Evolutionary conservation across 92 coral and sea anemone genomes (phyloP), one percentile per base, ranked within the genome.

Genomic region (Zoanthus gigantus): DNA sequence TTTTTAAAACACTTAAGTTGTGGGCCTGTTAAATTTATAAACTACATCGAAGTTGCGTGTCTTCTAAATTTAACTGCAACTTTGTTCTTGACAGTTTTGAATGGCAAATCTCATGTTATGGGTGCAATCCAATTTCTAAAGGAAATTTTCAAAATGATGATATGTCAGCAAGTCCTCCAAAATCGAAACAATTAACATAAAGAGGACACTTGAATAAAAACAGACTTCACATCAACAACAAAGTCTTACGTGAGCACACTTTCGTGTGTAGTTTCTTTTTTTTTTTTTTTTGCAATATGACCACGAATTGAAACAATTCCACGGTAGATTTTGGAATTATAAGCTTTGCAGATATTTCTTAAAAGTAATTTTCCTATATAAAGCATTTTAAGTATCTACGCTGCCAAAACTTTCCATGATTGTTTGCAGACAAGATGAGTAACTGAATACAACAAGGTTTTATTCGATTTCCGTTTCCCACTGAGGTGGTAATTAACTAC

Each of bases 101-200:
- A 37, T 44, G 13, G 45, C 42, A 72, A 15, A 31, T 37, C 48
- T 8, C 37, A 44, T 28, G 8, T 67, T 67, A 66, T 23, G 28
- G 53, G 32, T 18, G 72, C 72, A 80, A 80, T 80, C 84, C 84
- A 61, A 80, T 80, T 80, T 80, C 48, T 63, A 80, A 72, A 80
- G 73, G 84, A 80, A 80, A 45, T 80, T 80, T 60, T 50, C 74
- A 63, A 80, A 80, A 80, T 80, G 84, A 61, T 80, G 48, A 80
- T 45, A 80, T 80, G 84, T 80, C 84, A 80, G 42, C 74, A 80
- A n/a, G 74, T 80, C 58, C 37, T 66, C 74, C 73, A 61, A 37
- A 80, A 34, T 37, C 47, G 48, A 48, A 80, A 42, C 84, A 80
- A 80, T 80, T 80, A 80, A 80, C 72, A 28, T 63, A 73, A 45